Base-by-base conservation (phyloP, 2,888 invertebrate species). In the Drosophila borealis region DNA sequence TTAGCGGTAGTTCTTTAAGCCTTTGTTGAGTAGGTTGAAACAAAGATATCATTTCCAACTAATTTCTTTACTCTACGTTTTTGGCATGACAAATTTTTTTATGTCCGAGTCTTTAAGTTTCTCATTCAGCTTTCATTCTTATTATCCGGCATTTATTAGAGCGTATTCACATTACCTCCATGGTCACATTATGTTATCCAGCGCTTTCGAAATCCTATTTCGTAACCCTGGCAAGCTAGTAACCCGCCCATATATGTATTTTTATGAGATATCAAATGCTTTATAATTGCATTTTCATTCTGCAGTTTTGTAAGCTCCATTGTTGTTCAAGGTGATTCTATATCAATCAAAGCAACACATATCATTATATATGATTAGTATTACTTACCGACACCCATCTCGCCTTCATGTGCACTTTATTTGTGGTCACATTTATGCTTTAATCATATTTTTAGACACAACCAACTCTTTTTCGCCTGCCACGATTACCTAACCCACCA, bases 401-500 rank as follows among this genome's bases (percentile, higher is more conserved):
- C 9, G 3, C 4, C 36, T 4, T 10, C 14, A 46, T n/a, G 2
- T 33, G 1, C 29, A 29, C 14, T 46, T 6, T 25, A 4, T 14
- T 1, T 8, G n/a, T 14, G 39, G 8, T 3, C 19, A 10, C n/a
- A 53, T 55, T 55, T n/a, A 55, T 50, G 1, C 14, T 34, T 36
- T 14, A 34, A 11, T 36, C 51, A 36, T 14, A 34, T 17, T 6
- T 34, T 9, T 10, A 37, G 10, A 13, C 14, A 29, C 17, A 10
- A 33, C 33, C 51, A 25, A 39, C 4, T 39, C 14, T 51, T 2
- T 41, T 29, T 29, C 9, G 19, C 11, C 4, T 14, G 17, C 36
- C 2, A 4, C 21, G 21, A 17, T 62, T 63, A 41, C 3, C 44
- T 33, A 36, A 50, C 36, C 9, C 41, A n/a, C 8, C 33, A 48